Conservation (phyloP, 2,888 invertebrate species). For the Craniophora ligustri region DNA sequence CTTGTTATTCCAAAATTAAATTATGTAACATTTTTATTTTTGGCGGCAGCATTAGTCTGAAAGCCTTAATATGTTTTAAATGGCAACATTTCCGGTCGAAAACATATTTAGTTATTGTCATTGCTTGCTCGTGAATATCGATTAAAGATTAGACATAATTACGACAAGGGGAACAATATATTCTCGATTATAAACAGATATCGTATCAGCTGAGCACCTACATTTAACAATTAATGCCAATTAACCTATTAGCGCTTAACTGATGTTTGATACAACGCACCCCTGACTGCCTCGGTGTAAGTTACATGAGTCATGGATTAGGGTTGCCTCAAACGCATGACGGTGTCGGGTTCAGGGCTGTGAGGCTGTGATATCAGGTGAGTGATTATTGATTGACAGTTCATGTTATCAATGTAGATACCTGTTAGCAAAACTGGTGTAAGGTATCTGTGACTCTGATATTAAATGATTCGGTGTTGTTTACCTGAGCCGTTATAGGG, state of each 20-base stretch:
- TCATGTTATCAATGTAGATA: conserved; percentile 9
- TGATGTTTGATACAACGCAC: conserved; percentile 25
- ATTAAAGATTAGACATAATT: conserved; percentile 27
- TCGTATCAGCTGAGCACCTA: conserved; percentile 41
- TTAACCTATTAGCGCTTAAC: conserved; percentile 60
- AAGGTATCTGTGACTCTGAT: not conserved
- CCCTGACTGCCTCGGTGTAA: conserved; percentile 25
- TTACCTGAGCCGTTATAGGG: not conserved
- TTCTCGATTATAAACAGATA: conserved; percentile 19
- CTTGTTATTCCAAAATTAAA: no score
- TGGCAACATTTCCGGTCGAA: conserved; percentile 1
- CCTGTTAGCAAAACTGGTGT: not conserved
- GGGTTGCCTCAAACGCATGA: conserved; percentile 26
- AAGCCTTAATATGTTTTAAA: no score
- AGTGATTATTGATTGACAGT: not conserved
- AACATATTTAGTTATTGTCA: no score
- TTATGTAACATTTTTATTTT: no score
- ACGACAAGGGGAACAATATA: conserved; percentile 20
- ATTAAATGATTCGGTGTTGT: not conserved
- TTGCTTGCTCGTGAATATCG: no score
- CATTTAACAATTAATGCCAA: conserved; percentile 61
- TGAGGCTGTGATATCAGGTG: conserved; percentile 7
- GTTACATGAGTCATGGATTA: conserved; percentile 27
- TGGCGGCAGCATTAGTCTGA: no score
- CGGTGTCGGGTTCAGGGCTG: conserved; percentile 32